These are phyloP conservation scores for Gallinago nigripennis DNA, from an alignment of 2,797 vertebrate species.

Conservation along the genomic window DNA sequence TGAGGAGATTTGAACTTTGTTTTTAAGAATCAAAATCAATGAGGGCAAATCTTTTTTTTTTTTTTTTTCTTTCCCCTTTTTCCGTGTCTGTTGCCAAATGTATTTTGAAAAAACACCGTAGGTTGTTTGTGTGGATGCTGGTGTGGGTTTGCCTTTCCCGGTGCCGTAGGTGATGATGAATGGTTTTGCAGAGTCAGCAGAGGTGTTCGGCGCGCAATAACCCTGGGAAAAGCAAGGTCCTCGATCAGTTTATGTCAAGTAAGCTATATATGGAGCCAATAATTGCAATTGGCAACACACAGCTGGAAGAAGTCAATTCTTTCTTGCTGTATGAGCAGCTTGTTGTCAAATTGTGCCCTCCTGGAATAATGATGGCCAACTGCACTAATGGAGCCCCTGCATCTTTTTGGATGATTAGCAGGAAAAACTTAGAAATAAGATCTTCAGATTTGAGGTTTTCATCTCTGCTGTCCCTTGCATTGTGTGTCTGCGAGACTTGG, in stretches of 20 bases:
- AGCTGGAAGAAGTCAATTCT: neutral
- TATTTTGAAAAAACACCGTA: neutral
- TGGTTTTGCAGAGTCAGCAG: neutral
- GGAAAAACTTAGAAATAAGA: neutral
- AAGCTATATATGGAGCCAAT: neutral
- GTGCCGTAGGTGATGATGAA: neutral
- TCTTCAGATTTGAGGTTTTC: too few relatives aligned
- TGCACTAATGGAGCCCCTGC: neutral
- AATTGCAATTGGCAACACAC: neutral
- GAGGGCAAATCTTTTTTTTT: neutral
- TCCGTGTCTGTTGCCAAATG: accelerated
- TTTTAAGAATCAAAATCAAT: neutral
- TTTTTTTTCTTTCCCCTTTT: too few relatives aligned
- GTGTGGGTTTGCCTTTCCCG: neutral
- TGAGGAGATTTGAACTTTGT: neutral
- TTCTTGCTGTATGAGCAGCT: neutral
- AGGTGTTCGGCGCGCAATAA: neutral
- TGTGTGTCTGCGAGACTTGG: neutral
- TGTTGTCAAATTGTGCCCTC: neutral
- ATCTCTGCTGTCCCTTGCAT: too few relatives aligned
- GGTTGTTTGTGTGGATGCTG: neutral
- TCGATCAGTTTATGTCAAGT: neutral
- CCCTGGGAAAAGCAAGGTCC: neutral
- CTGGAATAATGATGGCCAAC: neutral
- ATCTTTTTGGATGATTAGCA: neutral